phyloP scores from a whole-genome alignment of 2,888 invertebrate species.

The Drosophila rellima region DNA sequence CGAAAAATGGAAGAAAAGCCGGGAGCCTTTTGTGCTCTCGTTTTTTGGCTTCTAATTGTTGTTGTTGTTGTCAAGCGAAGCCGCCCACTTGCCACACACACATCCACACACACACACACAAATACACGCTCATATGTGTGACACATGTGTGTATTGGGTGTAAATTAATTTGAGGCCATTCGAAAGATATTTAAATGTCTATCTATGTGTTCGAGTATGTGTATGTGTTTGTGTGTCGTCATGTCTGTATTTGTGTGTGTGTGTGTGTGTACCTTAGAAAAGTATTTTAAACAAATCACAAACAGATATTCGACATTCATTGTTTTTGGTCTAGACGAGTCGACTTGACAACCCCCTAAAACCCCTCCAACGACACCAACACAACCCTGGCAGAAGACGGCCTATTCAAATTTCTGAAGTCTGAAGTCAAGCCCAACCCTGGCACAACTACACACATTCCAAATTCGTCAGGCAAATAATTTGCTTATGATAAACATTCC shows the following conservation, averaged over 20 bases:
- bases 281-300: conserved; percentile 81
- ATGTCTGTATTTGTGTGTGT: conserved; percentile 8
- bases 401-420: conserved; percentile 28
- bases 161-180: conserved; percentile 76
- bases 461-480: conserved; percentile 57
- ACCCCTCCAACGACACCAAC: not conserved
- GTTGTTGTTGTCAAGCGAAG: conserved; percentile 63
- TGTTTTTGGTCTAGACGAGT: conserved; percentile 77
- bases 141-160: conserved; percentile 63
- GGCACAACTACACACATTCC: conserved; percentile 48
- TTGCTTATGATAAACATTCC: conserved; percentile 59
- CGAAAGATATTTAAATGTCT: conserved; percentile 69
- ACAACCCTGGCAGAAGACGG: not conserved
- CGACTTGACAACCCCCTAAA: conserved; percentile 41
- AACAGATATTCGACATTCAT: conserved; percentile 79
- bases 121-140: conserved; percentile 12
- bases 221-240: conserved; percentile 13
- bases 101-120: conserved; percentile 1
- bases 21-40: conserved; percentile 58
- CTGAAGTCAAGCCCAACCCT: conserved; percentile 9
- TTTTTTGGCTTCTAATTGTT: conserved; percentile 76
- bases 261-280: conserved; percentile 49
- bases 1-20: conserved; percentile 45
- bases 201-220: not conserved
- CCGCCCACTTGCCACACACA: conserved; percentile 29